Percentiles rank a stretch among this genome's conserved stretches.
phyloP scores from a whole-genome alignment of 2,797 vertebrate species.

The Clarias laeviceps region DNA sequence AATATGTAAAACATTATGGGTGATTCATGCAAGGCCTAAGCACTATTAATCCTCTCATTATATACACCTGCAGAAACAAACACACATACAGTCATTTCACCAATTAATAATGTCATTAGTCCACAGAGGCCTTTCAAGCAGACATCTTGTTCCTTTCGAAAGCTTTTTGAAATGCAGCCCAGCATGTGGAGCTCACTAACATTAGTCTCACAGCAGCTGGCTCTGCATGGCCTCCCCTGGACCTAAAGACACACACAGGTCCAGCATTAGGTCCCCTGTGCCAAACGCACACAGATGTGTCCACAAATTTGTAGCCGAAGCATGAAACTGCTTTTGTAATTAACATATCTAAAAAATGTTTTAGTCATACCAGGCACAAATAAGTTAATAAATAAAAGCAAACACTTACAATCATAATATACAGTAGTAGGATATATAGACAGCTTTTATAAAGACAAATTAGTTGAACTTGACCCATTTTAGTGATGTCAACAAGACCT shows the following conservation, averaged over 20 bases:
- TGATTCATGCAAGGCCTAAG: conserved; percentile 73
- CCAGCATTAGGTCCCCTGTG: conserved; percentile 11
- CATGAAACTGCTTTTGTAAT: not conserved
- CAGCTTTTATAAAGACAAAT: not conserved
- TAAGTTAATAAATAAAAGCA: not conserved
- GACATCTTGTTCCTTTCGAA: conserved; percentile 52
- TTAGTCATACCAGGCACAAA: not conserved
- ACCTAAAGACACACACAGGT: conserved; percentile 27
- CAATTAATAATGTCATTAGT: conserved; percentile 76
- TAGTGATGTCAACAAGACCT: not conserved
- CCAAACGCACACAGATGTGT: conserved; percentile 34
- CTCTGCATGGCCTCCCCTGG: conserved; percentile 68
- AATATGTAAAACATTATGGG: conserved; percentile 73
- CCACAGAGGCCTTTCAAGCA: conserved; percentile 60
- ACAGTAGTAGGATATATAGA: not conserved
- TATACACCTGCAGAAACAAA: conserved; percentile 74
- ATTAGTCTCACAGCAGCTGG: conserved; percentile 63
- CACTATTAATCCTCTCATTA: conserved; percentile 71
- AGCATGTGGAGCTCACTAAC: conserved; percentile 62
- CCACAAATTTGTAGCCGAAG: conserved; percentile 7
- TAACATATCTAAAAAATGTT: not conserved
- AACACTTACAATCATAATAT: not conserved
- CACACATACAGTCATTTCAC: conserved; percentile 72
- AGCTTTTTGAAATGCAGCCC: conserved; percentile 60
- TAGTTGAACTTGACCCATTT: not conserved